Evolutionary conservation across 2,797 vertebrate species (phyloP), one percentile per base, ranked within the genome.

Genomic region (Schizothorax lantsangensis): DNA sequence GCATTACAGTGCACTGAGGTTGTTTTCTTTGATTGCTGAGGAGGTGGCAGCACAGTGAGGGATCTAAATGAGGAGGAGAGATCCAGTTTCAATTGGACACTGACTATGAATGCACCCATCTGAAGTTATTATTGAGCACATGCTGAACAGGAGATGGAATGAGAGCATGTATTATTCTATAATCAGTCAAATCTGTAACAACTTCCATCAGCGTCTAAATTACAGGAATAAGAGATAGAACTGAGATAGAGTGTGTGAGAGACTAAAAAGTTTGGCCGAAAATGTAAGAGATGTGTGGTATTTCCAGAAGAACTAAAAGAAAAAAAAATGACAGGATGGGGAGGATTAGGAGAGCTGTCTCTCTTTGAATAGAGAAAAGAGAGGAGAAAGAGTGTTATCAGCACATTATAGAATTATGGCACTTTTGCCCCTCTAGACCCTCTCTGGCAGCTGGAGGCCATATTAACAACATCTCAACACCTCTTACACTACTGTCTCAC

Each of bases 341-440:
- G 57, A 80, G 85, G 36, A 74, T 74, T 62, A 66, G 43, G 79
- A 52, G 79, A 64, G 71, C 59, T 75, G n/a, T 81, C 54, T 86
- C 23, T 64, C 79, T 78, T 30, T 54, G 85, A 81, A 57, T 26
- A 81, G 57, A 86, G 84, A 86, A 62, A 86, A 64, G 84, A 85
- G 77, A 80, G 79, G 64, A 81, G 85, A 86, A 86, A 86, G n/a
- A n/a, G 82, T 81, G 85, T 81, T 64, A 81, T 86, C 85, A 86
- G 85, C 79, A 86, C 85, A 86, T 86, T 86, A 86, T 80, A 66
- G 85, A 86, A 86, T 86, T 86, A 86, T 81, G 85, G 33, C 85
- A 86, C 85, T 86, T 86, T 86, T 86, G 85, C 85, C 79, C 85
- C 85, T 54, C 79, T 52, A 86, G 85, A 86, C 85, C 79, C 79